Evolutionary conservation across 2,888 invertebrate species (phyloP).

Genomic region (Drosophila atroscutellata): DNA sequence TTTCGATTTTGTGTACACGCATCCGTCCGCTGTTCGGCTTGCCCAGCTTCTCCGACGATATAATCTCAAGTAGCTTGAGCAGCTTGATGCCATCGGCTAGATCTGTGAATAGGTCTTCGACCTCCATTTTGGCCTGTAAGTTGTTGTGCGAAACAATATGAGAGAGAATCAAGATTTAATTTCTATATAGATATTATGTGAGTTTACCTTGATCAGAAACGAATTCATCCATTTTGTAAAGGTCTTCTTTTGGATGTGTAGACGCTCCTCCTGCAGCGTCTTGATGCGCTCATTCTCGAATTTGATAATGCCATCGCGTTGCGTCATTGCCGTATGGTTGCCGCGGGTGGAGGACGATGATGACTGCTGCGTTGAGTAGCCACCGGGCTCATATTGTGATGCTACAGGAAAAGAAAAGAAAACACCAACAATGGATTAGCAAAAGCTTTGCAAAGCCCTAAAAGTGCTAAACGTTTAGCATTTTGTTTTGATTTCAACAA

Average conservation of each 20-base stretch:
- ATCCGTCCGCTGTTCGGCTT: constrained; percentile 98
- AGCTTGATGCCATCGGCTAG: constrained; percentile 97
- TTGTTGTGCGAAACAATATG: background rate
- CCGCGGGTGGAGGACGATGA: constrained; percentile 86
- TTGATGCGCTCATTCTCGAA: constrained; percentile 98
- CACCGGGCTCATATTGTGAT: constrained; percentile 89
- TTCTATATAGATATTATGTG: background rate
- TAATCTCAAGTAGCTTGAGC: constrained; percentile 97
- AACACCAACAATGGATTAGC: constrained; percentile 29
- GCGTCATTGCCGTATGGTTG: constrained; percentile 91
- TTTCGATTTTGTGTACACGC: constrained; percentile 99
- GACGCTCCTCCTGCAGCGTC: constrained; percentile 98
- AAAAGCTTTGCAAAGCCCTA: constrained; percentile 27
- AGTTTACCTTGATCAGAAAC: constrained; percentile 93
- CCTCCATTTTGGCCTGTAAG: constrained; percentile 96
- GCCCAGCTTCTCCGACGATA: constrained; percentile 98
- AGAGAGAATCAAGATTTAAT: background rate
- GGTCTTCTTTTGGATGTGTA: constrained; percentile 99
- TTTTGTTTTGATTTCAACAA: constrained; percentile 59
- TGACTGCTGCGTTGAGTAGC: constrained; percentile 88
- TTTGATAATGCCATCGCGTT: constrained; percentile 95
- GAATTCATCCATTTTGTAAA: constrained; percentile 99
- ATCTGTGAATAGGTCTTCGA: constrained; percentile 98
- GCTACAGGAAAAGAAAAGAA: constrained; percentile 83
- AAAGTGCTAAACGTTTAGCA: constrained; percentile 55